Percentiles rank a stretch among this genome's conserved stretches.
Conservation (phyloP, 2,113 vertebrate genomes). For the Larimichthys polyactis region DNA sequence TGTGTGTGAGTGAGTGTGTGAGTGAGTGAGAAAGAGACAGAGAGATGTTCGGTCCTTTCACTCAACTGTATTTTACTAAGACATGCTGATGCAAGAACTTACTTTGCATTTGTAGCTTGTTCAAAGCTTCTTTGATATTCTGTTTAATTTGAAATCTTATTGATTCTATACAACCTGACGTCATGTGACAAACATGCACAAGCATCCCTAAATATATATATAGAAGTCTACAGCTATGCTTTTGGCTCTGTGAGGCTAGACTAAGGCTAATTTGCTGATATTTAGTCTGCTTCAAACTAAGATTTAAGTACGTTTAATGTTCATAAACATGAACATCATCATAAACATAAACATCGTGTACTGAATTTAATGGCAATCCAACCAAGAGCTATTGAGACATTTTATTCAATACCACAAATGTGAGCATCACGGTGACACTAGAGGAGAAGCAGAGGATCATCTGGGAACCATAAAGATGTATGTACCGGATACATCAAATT, state of each 20-base stretch:
- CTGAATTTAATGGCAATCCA: neutral
- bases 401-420: neutral
- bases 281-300: too few species aligned
- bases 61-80: neutral
- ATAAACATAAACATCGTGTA: too few species aligned
- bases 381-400: neutral
- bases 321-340: too few species aligned
- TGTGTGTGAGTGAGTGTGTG: neutral
- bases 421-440: neutral
- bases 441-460: neutral
- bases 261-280: too few species aligned
- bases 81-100: neutral
- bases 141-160: neutral
- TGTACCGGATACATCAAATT: neutral
- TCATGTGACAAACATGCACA: neutral
- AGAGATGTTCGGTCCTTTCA: slow-evolving; percentile 13
- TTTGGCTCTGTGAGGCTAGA: neutral
- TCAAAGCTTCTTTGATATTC: neutral
- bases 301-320: too few species aligned
- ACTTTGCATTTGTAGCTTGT: neutral
- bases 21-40: neutral
- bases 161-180: neutral
- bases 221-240: neutral
- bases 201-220: neutral
- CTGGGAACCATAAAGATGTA: neutral